These are phyloP conservation scores for Falco naumanni DNA, from an alignment of 2,797 vertebrate genomes.

Conservation along the genomic window DNA sequence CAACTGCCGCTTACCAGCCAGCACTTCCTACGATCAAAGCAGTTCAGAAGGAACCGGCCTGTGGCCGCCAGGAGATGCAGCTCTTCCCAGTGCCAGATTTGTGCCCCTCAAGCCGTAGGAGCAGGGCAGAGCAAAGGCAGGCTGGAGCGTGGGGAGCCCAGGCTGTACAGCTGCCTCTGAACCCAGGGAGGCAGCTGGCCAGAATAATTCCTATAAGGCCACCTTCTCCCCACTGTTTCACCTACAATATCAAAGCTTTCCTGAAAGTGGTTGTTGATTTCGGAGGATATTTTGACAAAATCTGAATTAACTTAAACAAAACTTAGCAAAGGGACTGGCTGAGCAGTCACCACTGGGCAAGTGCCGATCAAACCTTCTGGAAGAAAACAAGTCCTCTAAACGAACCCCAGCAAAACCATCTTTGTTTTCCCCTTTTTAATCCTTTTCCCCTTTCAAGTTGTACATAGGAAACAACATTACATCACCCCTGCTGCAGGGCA, in stretches of 20 bases:
- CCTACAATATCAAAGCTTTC: neutral
- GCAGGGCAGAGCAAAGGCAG: neutral
- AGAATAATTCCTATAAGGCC: neutral
- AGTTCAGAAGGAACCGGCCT: neutral
- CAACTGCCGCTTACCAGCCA: neutral
- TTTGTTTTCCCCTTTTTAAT: neutral
- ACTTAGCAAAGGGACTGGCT: neutral
- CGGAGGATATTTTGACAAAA: neutral
- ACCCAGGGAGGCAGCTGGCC: neutral
- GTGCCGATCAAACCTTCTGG: neutral
- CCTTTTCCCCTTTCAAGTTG: neutral
- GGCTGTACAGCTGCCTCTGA: neutral
- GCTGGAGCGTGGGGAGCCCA: fast-evolving
- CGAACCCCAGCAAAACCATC: neutral
- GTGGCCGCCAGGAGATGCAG: neutral
- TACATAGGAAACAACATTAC: fast-evolving
- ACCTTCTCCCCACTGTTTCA: neutral
- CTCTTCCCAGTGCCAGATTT: neutral
- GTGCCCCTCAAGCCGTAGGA: neutral
- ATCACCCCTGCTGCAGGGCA: neutral
- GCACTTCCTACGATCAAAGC: no score
- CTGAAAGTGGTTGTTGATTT: neutral
- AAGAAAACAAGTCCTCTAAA: neutral
- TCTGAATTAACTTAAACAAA: neutral
- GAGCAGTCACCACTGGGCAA: neutral